phyloP scores from a whole-genome alignment of 2,797 vertebrate species.

The Scyliorhinus canicula region DNA sequence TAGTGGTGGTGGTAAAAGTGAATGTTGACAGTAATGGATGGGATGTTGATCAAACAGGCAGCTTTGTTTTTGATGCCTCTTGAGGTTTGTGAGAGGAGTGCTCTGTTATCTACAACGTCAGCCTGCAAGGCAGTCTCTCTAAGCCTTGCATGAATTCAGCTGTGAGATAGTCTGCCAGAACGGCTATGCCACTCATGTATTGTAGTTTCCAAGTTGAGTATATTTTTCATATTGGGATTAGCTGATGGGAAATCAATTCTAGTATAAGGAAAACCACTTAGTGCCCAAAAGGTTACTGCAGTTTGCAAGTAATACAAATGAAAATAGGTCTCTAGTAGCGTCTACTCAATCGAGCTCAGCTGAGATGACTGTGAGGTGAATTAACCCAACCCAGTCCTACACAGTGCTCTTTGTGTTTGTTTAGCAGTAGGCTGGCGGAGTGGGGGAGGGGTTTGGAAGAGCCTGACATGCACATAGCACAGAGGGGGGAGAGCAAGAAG shows the following conservation, averaged over 20 bases:
- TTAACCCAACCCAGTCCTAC: slow-evolving; percentile 7
- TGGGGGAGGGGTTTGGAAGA: neutral
- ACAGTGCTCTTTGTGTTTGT: slow-evolving; percentile 25
- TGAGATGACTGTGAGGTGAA: slow-evolving; percentile 23
- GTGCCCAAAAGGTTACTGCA: slow-evolving; percentile 28
- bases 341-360: slow-evolving; percentile 30
- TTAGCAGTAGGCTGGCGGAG: neutral
- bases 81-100: neutral
- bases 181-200: neutral
- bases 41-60: neutral
- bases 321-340: slow-evolving; percentile 24
- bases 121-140: neutral
- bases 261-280: slow-evolving; percentile 34
- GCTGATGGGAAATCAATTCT: slow-evolving; percentile 35
- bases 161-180: slow-evolving; percentile 12
- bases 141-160: neutral
- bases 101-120: neutral
- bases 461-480: neutral
- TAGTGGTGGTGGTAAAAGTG: neutral
- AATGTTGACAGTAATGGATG: neutral
- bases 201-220: slow-evolving; percentile 23
- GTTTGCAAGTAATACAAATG: slow-evolving; percentile 35
- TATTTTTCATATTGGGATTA: slow-evolving; percentile 32
- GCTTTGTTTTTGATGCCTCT: neutral
- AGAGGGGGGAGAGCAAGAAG: neutral